Conservation (phyloP, 2,113 vertebrate genomes). For the Mormoops blainvillei region DNA sequence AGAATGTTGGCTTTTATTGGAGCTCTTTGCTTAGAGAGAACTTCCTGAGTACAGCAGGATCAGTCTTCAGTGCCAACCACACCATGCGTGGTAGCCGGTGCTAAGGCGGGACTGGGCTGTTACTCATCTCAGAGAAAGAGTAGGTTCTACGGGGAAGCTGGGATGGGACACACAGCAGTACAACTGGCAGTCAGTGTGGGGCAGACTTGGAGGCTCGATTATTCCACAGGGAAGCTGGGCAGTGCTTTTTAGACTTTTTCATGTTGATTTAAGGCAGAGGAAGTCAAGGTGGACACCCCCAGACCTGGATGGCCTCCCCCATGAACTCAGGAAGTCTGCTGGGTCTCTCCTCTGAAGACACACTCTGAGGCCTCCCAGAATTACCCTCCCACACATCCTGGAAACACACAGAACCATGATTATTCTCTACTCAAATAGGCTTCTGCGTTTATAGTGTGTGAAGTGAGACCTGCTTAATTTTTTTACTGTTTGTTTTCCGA, state of each 20-base stretch:
- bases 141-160: not conserved
- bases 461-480: not conserved
- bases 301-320: not conserved
- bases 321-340: not conserved
- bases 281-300: not conserved
- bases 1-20: not conserved
- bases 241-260: not conserved
- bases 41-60: not conserved
- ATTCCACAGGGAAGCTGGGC: not conserved
- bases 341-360: not conserved
- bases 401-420: not conserved
- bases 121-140: not conserved
- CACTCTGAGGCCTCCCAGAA: not conserved
- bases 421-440: not conserved
- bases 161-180: not conserved
- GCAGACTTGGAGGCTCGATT: not conserved
- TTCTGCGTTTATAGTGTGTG: not conserved
- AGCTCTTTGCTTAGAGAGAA: not conserved
- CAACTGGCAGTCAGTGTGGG: not conserved
- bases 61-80: not conserved
- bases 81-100: not conserved
- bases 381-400: not conserved
- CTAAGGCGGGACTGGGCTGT: not conserved
- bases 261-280: not conserved
- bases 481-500: constrained; percentile 9